Base-by-base conservation (phyloP, 2,113 vertebrate genomes). In the Menura novaehollandiae region DNA sequence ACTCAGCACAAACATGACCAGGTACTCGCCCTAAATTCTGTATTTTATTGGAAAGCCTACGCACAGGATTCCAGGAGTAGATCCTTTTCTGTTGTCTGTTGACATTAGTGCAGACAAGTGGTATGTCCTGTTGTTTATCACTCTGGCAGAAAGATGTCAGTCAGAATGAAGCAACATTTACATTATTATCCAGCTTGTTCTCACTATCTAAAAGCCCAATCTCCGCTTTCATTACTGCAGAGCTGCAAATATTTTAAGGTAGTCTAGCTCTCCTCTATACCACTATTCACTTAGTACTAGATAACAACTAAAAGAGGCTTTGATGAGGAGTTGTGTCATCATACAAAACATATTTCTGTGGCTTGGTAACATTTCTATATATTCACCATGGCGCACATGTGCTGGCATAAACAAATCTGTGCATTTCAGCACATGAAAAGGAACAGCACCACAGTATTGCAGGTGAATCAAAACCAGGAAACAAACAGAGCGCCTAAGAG, bases 41-140 rank as follows among this genome's bases (percentile, higher is more conserved):
- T 37, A 13, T 86, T 85, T 90, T 74, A 67, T 4, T 39, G 51
- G 73, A 39, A 53, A 79, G n/a, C n/a, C 74, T 44, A 53, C 0
- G 0, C 39, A 76, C 10, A 66, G 35, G 23, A 59, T 72, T 87
- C 80, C 69, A 67, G 0, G 1, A 88, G n/a, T 20, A 68, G 49
- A n/a, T 72, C 33, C 35, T 84, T 72, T 85, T 62, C 86, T 88
- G 30, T 28, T 83, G 53, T 49, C 46, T 88, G 55, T 51, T 83
- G 67, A 90, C 59, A 92, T n/a, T 24, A 68, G 23, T 20, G 75
- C 35, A 78, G 86, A 71, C 22, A 93, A 92, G 93, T 18, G 15
- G 74, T 90, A 73, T 52, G 75, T 67, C 91, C 82, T 93, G 93
- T 77, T 96, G 87, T 83, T 93, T 80, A 94, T 66, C 77, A 53